These are phyloP conservation scores for Aproaerema taeniolella DNA, from an alignment of 2,888 invertebrate genomes.

Conservation along the genomic window DNA sequence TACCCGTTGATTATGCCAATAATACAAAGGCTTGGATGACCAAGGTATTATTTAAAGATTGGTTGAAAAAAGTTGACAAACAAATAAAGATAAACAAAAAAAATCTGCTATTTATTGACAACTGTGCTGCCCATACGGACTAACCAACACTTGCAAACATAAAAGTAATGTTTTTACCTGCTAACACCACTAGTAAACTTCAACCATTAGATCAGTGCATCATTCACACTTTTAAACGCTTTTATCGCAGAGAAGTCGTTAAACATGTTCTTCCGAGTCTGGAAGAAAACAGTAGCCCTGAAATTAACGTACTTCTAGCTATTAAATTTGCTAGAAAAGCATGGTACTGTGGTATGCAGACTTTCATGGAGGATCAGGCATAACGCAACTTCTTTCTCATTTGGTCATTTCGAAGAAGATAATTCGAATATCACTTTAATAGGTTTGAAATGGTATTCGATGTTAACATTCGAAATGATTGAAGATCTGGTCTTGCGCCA, in stretches of 20 bases:
- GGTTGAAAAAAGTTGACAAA: slow-evolving; percentile 17
- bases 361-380: too few relatives aligned
- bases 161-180: slow-evolving; percentile 15
- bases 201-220: slow-evolving; percentile 21
- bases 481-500: too few relatives aligned
- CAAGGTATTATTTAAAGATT: slow-evolving; percentile 12
- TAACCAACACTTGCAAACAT: slow-evolving; percentile 7
- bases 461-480: too few relatives aligned
- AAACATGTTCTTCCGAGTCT: slow-evolving; percentile 19
- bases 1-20: slow-evolving; percentile 12
- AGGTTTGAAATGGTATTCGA: too few relatives aligned
- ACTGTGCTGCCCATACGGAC: slow-evolving; percentile 16
- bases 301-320: slow-evolving; percentile 20
- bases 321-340: slow-evolving; percentile 24
- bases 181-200: slow-evolving; percentile 18
- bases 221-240: slow-evolving; percentile 15
- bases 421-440: too few relatives aligned
- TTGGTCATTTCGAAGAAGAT: too few relatives aligned
- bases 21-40: slow-evolving; percentile 19
- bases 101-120: slow-evolving; percentile 18
- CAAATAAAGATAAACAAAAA: slow-evolving; percentile 15
- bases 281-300: slow-evolving; percentile 18
- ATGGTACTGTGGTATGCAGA: slow-evolving; percentile 15
- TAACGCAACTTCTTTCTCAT: too few relatives aligned
- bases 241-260: slow-evolving; percentile 18